Evolutionary conservation across 2,888 invertebrate genomes (phyloP).

Genomic region (Sclerodermus sp.): DNA sequence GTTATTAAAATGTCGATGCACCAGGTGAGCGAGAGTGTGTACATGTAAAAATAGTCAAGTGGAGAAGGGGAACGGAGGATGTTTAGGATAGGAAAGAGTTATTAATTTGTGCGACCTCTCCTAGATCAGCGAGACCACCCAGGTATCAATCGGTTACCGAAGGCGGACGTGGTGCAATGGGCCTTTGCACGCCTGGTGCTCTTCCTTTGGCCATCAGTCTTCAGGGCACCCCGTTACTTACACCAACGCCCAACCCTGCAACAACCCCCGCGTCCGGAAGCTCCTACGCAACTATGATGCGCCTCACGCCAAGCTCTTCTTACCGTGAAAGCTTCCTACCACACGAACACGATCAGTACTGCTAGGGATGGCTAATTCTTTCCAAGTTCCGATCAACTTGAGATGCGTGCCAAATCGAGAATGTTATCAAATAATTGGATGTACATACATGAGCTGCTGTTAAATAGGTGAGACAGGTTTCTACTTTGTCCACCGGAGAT

Average conservation of each 20-base stretch:
- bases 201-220: slow-evolving; percentile 76
- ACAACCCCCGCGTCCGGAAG: slow-evolving; percentile 48
- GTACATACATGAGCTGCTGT: neutral
- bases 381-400: no score
- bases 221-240: slow-evolving; percentile 64
- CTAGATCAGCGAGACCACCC: slow-evolving; percentile 71
- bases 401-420: neutral
- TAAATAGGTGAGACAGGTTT: neutral
- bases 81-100: no score
- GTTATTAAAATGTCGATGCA: slow-evolving; percentile 74
- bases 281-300: slow-evolving; percentile 45
- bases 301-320: slow-evolving; percentile 36
- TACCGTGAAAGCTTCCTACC: slow-evolving; percentile 40
- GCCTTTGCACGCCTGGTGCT: slow-evolving; percentile 72
- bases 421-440: neutral
- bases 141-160: slow-evolving; percentile 73
- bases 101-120: slow-evolving; percentile 25
- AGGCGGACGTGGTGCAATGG: slow-evolving; percentile 67
- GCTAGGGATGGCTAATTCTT: slow-evolving; percentile 1
- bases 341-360: slow-evolving; percentile 29
- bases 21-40: slow-evolving; percentile 64
- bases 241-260: slow-evolving; percentile 35
- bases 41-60: no score
- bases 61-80: no score
- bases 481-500: neutral